Evolutionary conservation across 2,797 vertebrate species (phyloP), one percentile per base, ranked within the genome.

Genomic region (Urocyon cinereoargenteus): DNA sequence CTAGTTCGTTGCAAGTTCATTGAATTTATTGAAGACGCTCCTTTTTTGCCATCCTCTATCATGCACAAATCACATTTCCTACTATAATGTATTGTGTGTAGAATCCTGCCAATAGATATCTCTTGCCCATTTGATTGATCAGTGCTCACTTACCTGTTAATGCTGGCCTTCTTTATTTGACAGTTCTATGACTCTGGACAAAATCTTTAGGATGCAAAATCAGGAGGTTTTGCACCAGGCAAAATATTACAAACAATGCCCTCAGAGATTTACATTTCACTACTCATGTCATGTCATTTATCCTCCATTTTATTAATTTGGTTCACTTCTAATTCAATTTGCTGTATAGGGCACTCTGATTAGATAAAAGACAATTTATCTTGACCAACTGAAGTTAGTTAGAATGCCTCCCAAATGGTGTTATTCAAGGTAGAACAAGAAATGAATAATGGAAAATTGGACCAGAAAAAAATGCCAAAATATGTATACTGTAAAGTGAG

Each of bases 271-370:
- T 92, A 95, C 1, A 85, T 82, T 95, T 96, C 66, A 88, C 55
- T 92, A 28, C 31, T 62, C 21, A 26, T 81, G 64, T 55, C 51
- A 86, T 95, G 1, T 90, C 64, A 90, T 88, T 90, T 96, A 73
- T 78, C 61, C 7, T 95, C 61, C 55, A 84, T 91, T 95, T 94
- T 90, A 57, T 95, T 96, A 89, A 79, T 94, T 96, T 86, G 31
- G 13, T 73, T 96, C 64, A 66, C 34, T 89, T 89, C 77, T 87
- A 66, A 94, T 77, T 94, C 49, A 86, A 15, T 93, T 95, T 95
- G 36, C 36, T 62, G 34, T 89, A 61, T 45, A 83, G 6, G 1
- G 6, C 91, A 7, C 22, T 95, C 59, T 82, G 31, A 97, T 96
- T 40, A 87, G 10, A 95, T 75, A 51, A 77, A 66, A 75, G 14